Conservation (phyloP, 2,888 invertebrate genomes). For the Drosophila greeni region DNA sequence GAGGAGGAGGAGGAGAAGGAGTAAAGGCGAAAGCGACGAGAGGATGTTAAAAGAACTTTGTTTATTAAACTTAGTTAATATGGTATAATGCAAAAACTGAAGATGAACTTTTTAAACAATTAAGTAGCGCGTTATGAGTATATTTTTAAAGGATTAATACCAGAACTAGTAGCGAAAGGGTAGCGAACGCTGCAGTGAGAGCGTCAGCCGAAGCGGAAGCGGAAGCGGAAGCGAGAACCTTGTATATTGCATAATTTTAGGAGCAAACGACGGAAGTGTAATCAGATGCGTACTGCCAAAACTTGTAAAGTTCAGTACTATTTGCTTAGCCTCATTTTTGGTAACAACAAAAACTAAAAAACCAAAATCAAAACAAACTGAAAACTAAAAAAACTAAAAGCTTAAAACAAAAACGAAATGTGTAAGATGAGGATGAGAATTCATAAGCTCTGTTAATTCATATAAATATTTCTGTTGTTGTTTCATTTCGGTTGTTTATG, state of each 20-base stretch:
- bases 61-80: constrained; percentile 71
- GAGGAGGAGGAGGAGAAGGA: constrained; percentile 49
- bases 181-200: constrained; percentile 21
- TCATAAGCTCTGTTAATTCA: constrained; percentile 54
- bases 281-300: constrained; percentile 76
- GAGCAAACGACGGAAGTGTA: constrained; percentile 41
- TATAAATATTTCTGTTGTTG: constrained; percentile 48
- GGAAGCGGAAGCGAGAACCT: constrained; percentile 43
- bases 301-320: constrained; percentile 77
- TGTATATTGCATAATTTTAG: constrained; percentile 64
- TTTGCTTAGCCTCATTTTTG: constrained; percentile 70
- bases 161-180: constrained; percentile 36
- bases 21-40: constrained; percentile 36
- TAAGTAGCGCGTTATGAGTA: constrained; percentile 73
- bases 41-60: constrained; percentile 64
- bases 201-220: constrained; percentile 24
- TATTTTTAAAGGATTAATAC: constrained; percentile 64
- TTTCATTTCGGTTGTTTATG: constrained; percentile 63
- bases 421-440: constrained; percentile 1
- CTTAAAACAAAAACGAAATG: constrained; percentile 42
- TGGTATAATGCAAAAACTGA: constrained; percentile 35
- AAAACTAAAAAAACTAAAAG: constrained; percentile 32
- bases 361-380: constrained; percentile 50
- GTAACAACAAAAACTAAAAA: constrained; percentile 53
- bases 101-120: constrained; percentile 67